Base-by-base conservation (phyloP, 2,797 vertebrate species). In the Lates japonicus region DNA sequence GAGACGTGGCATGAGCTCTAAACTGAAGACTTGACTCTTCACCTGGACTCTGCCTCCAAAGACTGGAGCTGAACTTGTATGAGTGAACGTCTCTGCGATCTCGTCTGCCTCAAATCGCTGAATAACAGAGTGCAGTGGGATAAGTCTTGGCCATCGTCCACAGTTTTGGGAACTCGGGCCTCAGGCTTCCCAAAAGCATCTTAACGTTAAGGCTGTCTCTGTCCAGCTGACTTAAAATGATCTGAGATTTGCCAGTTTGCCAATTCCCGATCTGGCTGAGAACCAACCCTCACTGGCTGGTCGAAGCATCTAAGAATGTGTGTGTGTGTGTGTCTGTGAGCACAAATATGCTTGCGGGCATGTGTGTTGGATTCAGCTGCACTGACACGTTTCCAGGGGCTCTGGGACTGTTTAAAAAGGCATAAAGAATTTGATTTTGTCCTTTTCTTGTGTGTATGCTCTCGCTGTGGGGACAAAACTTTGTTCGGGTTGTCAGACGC, bases 381-480 rank as follows among this genome's bases (percentile, higher is more conserved):
- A 66, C 64, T 79, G 84, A 87, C 72, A 84, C 51, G 22, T 77
- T 85, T 89, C 88, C 83, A 88, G 75, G 14, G 55, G 76, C 70
- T 79, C 80, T 90, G 88, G 86, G 88, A 90, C 74, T 80, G 81
- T 88, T 91, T 87, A 90, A 85, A 90, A 87, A 84, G 82, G 70
- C 83, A 90, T 83, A 68, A 85, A 84, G 75, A 81, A 87, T 86
- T 62, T 4, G 46, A 81, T 78, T 83, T 88, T 70, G 20, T 72
- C 41, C 17, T 37, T 66, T 74, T 71, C 69, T 41, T 69, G 10
- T 8, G 62, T 62, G 20, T 68, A 29, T 29, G 58, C 41, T 59
- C 7, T 37, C 13, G 11, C 62, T 65, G 33, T 37, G 58, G 25
- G 66, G 22, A 81, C 59, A 52, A 49, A 78, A 71, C 59, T 46